Evolutionary conservation across 2,888 invertebrate species (phyloP).

Genomic region (Torymus auratus): DNA sequence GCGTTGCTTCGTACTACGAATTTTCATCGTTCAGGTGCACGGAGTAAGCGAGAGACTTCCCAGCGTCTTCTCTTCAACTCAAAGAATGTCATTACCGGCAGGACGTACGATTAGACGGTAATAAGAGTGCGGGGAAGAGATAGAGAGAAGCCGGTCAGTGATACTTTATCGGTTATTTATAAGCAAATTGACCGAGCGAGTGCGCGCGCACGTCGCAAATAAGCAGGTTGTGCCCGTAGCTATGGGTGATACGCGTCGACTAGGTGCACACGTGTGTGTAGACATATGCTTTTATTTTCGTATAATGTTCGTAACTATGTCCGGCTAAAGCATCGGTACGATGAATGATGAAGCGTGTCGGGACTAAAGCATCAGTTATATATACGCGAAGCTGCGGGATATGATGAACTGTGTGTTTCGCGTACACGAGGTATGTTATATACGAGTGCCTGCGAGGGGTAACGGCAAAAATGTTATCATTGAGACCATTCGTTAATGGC

Average conservation of each 20-base stretch:
- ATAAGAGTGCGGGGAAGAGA: slow-evolving; percentile 28
- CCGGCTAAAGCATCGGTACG: background rate
- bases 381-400: no score
- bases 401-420: no score
- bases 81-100: background rate
- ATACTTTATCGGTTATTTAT: slow-evolving; percentile 51
- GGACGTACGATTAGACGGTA: slow-evolving; percentile 5
- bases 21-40: no score
- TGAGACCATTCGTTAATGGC: no score
- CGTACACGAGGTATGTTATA: no score
- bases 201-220: slow-evolving; percentile 31
- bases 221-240: slow-evolving; percentile 18
- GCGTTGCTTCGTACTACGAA: no score
- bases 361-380: no score
- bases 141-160: slow-evolving; percentile 28
- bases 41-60: background rate
- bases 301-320: background rate
- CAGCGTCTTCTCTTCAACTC: no score
- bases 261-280: background rate
- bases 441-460: no score
- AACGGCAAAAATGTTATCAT: no score
- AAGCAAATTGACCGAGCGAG: slow-evolving; percentile 46
- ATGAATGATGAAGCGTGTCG: no score
- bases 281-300: background rate
- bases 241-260: background rate